Percentiles rank a stretch among this genome's conserved stretches.
These are phyloP conservation scores for Tiliacea citrago DNA, from an alignment of 2,888 invertebrate genomes.

Conservation along the genomic window DNA sequence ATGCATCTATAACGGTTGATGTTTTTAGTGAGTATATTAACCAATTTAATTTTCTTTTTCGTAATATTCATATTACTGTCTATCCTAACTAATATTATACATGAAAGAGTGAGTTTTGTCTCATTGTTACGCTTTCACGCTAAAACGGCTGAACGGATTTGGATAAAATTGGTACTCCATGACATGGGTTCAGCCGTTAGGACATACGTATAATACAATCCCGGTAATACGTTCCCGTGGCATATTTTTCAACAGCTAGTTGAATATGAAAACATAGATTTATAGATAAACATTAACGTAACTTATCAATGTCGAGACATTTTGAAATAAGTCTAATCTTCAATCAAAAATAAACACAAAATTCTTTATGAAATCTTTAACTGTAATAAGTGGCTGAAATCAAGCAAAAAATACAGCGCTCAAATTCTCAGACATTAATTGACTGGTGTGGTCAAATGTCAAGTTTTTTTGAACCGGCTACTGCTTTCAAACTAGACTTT, in stretches of 20 bases:
- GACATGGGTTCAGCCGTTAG: too few relatives aligned
- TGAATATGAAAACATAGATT: background rate
- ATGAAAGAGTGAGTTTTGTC: too few relatives aligned
- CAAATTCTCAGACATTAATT: constrained; percentile 23
- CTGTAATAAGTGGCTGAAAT: constrained; percentile 13
- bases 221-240: too few relatives aligned
- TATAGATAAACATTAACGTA: background rate
- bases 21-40: background rate
- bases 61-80: background rate
- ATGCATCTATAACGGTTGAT: background rate
- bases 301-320: constrained; percentile 8
- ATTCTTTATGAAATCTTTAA: constrained; percentile 3
- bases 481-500: constrained; percentile 39
- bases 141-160: too few relatives aligned
- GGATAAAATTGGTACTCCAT: too few relatives aligned
- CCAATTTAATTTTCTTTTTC: background rate
- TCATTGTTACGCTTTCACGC: too few relatives aligned
- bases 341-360: constrained; percentile 22
- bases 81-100: too few relatives aligned
- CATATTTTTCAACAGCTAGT: too few relatives aligned
- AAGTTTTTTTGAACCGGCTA: constrained; percentile 37
- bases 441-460: constrained; percentile 38
- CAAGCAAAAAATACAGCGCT: constrained; percentile 26
- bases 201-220: too few relatives aligned
- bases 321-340: constrained; percentile 12